phyloP scores from a whole-genome alignment of 2,113 vertebrate species.

The Pachycephala philippinensis region DNA sequence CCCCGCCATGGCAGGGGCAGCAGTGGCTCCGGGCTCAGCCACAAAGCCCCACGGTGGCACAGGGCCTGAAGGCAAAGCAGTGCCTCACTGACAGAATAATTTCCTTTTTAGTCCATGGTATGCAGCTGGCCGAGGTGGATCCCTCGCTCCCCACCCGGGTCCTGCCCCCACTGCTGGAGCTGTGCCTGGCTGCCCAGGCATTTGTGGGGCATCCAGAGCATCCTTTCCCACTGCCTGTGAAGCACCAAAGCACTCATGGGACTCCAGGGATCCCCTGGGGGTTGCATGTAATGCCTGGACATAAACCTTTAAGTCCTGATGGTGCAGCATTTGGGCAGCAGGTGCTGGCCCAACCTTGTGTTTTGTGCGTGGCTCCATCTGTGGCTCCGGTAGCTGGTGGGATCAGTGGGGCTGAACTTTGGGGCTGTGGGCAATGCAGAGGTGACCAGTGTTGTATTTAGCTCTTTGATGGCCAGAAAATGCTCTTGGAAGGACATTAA shows the following conservation, averaged over 20 bases:
- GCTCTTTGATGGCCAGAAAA: neutral
- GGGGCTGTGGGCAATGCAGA: neutral
- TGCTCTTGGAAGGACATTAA: neutral
- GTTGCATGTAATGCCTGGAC: neutral
- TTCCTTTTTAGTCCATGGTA: neutral
- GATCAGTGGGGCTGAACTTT: accelerated
- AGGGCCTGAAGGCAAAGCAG: neutral
- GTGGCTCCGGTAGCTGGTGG: neutral
- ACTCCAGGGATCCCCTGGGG: neutral
- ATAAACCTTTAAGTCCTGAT: neutral
- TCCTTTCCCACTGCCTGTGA: neutral
- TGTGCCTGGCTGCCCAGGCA: neutral
- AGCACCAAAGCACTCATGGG: neutral
- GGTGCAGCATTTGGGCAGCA: accelerated
- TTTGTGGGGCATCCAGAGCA: neutral
- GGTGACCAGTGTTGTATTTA: neutral
- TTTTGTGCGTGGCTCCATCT: accelerated
- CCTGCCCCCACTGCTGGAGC: neutral
- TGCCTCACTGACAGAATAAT: neutral
- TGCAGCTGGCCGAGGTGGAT: neutral
- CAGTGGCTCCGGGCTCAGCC: neutral
- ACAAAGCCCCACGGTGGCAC: accelerated
- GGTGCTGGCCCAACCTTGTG: accelerated
- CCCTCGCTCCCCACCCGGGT: accelerated
- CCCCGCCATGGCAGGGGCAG: accelerated